Evolutionary conservation across 2,888 invertebrate genomes (phyloP), one percentile per base, ranked within the genome.

Genomic region (Allacma fusca): DNA sequence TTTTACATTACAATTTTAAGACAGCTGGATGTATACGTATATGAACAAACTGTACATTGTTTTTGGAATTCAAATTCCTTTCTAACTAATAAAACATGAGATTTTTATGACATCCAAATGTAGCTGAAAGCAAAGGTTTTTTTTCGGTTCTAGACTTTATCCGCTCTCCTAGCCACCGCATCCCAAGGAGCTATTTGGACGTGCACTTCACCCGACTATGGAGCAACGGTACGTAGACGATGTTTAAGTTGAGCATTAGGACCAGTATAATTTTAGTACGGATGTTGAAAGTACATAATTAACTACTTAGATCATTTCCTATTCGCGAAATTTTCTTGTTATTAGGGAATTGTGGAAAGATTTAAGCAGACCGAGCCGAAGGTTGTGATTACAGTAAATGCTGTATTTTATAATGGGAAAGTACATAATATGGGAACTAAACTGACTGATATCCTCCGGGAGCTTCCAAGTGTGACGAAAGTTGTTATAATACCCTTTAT

Each of bases 111-210:
- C n/a, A n/a, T n/a, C n/a, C n/a, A n/a, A n/a, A n/a, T n/a, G n/a
- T n/a, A n/a, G n/a, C n/a, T n/a, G n/a, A n/a, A n/a, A n/a, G n/a
- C n/a, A n/a, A n/a, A n/a, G n/a, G n/a, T n/a, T n/a, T 34, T 24
- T 68, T 64, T 34, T 44, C 19, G 50, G 4, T 21, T 44, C 4
- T 44, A 89, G 82, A 88, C 89, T 0, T 85, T 89, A 19, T 87
- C 87, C 40, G 89, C 88, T 16, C 88, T 89, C 87, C 85, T 89
- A 76, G 89, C 89, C 16, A 86, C 88, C 7, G 86, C 88, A 0
- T 87, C 88, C 79, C 85, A 89, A 24, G 90, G 90, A 34, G 89
- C 89, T 1, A 86, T 88, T 0, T 90, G 89, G 89, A 88, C 88
- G 72, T 88, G 88, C 7, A 88, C 89, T 0, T 89, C 89, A 1